Conservation (phyloP, 2,113 vertebrate species). For the Apteryx owenii region DNA sequence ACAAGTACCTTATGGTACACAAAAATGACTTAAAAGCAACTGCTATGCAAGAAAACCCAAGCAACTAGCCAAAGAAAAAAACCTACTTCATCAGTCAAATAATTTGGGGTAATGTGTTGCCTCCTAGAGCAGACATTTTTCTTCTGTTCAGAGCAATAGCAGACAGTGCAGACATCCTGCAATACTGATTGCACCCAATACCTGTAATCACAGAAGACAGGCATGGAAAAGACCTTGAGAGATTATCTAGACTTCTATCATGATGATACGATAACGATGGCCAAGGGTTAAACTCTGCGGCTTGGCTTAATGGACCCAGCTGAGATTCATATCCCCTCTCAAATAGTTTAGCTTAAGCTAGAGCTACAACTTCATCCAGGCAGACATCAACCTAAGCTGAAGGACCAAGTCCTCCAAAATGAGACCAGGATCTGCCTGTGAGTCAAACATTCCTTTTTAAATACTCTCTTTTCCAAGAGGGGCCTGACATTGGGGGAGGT, state of each 20-base stretch:
- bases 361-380: neutral
- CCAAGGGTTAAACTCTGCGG: neutral
- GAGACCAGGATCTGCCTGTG: neutral
- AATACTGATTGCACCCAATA: neutral
- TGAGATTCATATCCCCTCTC: neutral
- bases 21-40: neutral
- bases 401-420: neutral
- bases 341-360: neutral
- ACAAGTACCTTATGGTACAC: neutral
- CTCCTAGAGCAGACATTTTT: accelerated
- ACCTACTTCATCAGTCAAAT: neutral
- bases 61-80: neutral
- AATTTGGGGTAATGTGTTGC: neutral
- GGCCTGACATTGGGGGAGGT: neutral
- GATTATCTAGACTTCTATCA: neutral
- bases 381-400: neutral
- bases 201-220: neutral
- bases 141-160: neutral
- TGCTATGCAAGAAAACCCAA: neutral
- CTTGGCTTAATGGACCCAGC: neutral
- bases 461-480: neutral
- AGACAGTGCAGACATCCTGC: neutral
- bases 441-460: neutral
- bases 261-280: neutral
- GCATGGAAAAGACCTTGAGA: neutral